Percentiles rank a stretch among this genome's conserved stretches.
These are phyloP conservation scores for Lasioglossum villosulum DNA, from an alignment of 2,888 invertebrate species.

Conservation along the genomic window DNA sequence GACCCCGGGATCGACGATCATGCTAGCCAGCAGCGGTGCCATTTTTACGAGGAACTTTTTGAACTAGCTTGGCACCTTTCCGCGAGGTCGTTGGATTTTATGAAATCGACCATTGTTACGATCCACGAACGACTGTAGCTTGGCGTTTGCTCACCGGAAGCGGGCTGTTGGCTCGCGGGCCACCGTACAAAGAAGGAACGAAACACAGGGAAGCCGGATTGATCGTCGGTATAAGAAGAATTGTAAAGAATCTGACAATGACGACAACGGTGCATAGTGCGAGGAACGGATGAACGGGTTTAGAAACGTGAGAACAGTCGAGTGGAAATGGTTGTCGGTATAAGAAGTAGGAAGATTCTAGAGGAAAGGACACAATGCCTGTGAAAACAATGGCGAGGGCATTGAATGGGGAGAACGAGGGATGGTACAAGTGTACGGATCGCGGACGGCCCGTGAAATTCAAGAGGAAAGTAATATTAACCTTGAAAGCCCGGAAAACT, in stretches of 20 bases:
- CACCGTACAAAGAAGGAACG: not conserved
- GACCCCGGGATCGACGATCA: constrained; percentile 32
- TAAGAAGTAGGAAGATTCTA: not conserved
- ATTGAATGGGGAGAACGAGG: not conserved
- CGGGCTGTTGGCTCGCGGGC: not conserved
- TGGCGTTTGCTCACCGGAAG: not conserved
- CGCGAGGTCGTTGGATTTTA: constrained; percentile 67
- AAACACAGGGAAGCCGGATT: not conserved
- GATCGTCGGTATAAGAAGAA: not conserved
- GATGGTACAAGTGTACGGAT: not conserved
- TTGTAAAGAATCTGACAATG: not conserved
- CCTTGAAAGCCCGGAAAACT: not conserved
- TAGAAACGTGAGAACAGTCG: not conserved
- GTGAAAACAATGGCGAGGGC: not conserved
- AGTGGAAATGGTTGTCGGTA: not conserved
- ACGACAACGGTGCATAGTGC: not conserved
- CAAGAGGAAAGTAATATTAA: not conserved
- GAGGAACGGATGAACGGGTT: not conserved
- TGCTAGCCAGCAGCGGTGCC: constrained; percentile 2
- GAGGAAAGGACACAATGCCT: not conserved
- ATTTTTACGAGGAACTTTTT: constrained; percentile 60
- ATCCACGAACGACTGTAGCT: constrained; percentile 23
- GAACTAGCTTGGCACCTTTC: constrained; percentile 36
- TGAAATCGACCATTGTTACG: constrained; percentile 66
- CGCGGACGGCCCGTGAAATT: not conserved